These are phyloP conservation scores for Neoniphon sammara DNA, from an alignment of 2,797 vertebrate species.

Conservation along the genomic window DNA sequence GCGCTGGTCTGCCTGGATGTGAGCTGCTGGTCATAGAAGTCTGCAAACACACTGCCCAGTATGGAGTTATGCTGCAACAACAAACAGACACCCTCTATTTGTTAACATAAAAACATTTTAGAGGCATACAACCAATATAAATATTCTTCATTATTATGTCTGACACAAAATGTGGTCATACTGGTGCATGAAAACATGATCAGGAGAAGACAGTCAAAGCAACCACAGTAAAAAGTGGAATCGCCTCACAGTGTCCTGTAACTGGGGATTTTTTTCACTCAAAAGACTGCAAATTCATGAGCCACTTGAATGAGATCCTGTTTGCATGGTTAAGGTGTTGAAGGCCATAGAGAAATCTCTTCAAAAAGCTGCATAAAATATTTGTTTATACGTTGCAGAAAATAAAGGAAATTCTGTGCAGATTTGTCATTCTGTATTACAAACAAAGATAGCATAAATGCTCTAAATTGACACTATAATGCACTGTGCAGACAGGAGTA, in stretches of 20 bases:
- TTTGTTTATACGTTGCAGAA: not conserved
- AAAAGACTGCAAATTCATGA: not conserved
- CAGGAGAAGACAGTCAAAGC: constrained; percentile 42
- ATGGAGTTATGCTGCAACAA: constrained; percentile 90
- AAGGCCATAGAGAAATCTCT: not conserved
- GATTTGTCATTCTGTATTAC: not conserved
- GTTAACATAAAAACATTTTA: constrained; percentile 16
- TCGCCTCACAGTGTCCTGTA: not conserved
- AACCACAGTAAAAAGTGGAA: constrained; percentile 16
- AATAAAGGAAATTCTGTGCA: not conserved
- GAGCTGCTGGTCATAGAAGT: constrained; percentile 96
- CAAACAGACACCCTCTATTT: constrained; percentile 43
- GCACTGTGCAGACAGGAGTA: not conserved
- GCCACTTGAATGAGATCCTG: not conserved
- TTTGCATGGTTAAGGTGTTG: not conserved
- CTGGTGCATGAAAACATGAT: constrained; percentile 12
- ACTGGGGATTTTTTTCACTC: not conserved
- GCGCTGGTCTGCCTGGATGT: constrained; percentile 92
- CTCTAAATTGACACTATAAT: not conserved
- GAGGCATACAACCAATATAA: not conserved
- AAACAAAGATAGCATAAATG: not conserved
- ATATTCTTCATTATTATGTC: constrained; percentile 7
- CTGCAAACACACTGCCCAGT: constrained; percentile 92
- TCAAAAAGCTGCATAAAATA: not conserved
- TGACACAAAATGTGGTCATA: constrained; percentile 18